Conservation (phyloP, 2,888 invertebrate species). For the Crocallis elinguaria region DNA sequence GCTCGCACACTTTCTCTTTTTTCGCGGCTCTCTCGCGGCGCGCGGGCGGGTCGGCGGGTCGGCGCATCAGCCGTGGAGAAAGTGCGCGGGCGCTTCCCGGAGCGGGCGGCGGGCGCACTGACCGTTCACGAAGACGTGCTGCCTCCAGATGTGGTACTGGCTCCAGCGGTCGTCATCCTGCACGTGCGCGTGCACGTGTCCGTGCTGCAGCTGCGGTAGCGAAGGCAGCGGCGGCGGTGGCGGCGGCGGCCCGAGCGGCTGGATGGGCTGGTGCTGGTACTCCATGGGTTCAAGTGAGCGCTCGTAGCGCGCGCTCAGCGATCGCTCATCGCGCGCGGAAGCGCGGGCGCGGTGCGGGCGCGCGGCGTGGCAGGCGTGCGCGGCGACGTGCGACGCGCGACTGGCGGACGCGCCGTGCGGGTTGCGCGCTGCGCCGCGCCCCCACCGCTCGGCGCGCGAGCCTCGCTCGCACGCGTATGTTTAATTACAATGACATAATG, state of each 20-base stretch:
- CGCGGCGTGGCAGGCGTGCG: constrained; percentile 56
- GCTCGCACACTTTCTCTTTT: constrained; percentile 69
- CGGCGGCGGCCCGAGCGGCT: constrained; percentile 86
- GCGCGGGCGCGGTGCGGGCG: constrained; percentile 43
- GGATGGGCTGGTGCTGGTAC: constrained; percentile 78
- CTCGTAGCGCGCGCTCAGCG: constrained; percentile 64
- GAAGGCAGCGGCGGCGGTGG: constrained; percentile 87
- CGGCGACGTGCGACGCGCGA: constrained; percentile 62
- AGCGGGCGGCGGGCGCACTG: constrained; percentile 63
- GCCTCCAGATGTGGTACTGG: constrained; percentile 92
- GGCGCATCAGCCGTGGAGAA: constrained; percentile 50
- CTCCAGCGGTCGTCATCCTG: constrained; percentile 88
- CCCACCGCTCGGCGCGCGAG: constrained; percentile 57
- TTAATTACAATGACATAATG: constrained; percentile 43
- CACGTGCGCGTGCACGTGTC: constrained; percentile 28
- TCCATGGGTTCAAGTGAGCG: constrained; percentile 71
- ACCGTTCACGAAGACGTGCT: constrained; percentile 92
- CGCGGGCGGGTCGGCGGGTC: constrained; percentile 10
- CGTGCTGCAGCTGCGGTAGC: constrained; percentile 65
- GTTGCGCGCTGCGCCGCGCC: constrained; percentile 40
- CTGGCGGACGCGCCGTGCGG: constrained; percentile 47
- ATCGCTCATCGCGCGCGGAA: constrained; percentile 74
- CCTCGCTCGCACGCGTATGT: too few relatives aligned
- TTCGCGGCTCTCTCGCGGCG: constrained; percentile 23
- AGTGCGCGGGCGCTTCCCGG: constrained; percentile 55